Evolutionary conservation across 2,797 vertebrate species (phyloP).

Genomic region (Anabacerthia variegaticeps): DNA sequence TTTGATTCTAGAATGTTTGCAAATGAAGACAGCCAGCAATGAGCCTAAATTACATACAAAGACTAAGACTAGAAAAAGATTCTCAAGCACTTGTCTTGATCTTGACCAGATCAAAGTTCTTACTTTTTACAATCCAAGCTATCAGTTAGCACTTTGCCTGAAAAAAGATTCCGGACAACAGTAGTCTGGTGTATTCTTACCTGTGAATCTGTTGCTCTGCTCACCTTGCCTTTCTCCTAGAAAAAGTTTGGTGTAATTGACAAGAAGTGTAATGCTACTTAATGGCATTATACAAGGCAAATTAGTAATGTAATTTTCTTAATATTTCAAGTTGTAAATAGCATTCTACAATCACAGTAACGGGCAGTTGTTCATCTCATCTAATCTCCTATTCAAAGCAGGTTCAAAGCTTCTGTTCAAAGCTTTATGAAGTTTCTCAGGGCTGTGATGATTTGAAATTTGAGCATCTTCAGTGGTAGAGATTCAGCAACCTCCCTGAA

Average conservation of each 20-base stretch:
- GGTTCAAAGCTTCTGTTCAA: neutral
- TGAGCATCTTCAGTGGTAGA: neutral
- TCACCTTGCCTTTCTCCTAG: neutral
- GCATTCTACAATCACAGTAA: neutral
- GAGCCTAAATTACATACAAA: neutral
- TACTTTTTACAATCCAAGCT: neutral
- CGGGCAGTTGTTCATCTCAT: neutral
- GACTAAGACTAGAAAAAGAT: neutral
- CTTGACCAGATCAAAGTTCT: neutral
- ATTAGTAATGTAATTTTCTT: neutral
- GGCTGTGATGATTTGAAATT: neutral
- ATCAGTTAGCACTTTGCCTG: neutral
- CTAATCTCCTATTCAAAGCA: neutral
- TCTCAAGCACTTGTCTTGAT: neutral
- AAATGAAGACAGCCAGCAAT: neutral
- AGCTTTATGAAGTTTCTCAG: neutral
- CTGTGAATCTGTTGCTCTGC: neutral
- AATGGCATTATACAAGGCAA: neutral
- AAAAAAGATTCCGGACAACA: neutral
- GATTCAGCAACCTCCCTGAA: neutral
- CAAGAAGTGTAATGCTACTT: neutral
- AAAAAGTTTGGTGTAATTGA: neutral
- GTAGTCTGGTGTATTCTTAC: neutral
- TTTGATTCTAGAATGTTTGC: neutral
- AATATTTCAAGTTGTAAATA: neutral